Conservation (phyloP, 2,113 vertebrate genomes). For the Ammodramus savannarum region DNA sequence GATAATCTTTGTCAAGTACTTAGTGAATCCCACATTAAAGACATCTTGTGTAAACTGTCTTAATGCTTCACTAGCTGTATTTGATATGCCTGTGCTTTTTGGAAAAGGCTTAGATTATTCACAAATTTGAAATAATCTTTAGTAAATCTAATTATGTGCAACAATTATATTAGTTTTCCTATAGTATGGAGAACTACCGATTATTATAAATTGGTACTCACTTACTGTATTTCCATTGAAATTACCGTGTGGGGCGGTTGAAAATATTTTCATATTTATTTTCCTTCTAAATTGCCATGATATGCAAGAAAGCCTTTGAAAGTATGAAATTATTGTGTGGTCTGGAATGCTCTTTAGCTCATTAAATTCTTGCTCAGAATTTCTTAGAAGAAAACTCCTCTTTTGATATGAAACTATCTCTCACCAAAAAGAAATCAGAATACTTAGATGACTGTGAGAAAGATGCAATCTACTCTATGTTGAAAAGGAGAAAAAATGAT, state of each 20-base stretch:
- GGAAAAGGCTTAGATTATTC: background rate
- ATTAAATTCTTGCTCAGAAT: background rate
- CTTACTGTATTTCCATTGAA: background rate
- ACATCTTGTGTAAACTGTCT: background rate
- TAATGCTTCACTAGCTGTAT: background rate
- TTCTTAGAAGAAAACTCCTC: background rate
- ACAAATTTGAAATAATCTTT: background rate
- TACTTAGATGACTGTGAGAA: background rate
- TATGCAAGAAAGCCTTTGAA: background rate
- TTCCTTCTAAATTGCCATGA: background rate
- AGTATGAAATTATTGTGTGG: background rate
- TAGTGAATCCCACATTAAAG: background rate
- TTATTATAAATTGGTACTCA: background rate
- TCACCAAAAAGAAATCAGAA: background rate
- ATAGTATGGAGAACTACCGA: background rate
- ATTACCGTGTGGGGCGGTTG: rapidly evolving
- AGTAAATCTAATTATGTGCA: background rate
- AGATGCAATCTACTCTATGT: background rate
- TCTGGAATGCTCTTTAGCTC: background rate
- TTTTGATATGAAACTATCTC: background rate
- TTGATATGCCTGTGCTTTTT: background rate
- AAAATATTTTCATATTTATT: background rate
- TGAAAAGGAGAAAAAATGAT: background rate
- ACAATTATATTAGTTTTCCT: background rate
- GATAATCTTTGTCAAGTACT: background rate